Conservation (phyloP, 2,797 vertebrate genomes). For the Peromyscus attwateri region DNA sequence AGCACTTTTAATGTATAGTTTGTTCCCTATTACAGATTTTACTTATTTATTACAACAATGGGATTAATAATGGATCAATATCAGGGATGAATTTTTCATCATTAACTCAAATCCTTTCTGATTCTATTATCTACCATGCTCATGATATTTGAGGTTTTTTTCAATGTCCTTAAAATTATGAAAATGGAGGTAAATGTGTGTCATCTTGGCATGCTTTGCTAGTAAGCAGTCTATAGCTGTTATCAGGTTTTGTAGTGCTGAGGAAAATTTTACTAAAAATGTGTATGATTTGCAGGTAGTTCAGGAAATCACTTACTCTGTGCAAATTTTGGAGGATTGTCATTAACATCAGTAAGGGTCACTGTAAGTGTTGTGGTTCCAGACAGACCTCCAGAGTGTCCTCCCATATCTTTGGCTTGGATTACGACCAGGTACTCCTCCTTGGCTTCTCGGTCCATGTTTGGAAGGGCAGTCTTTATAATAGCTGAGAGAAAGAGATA, state of each 20-base stretch:
- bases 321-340: conserved; percentile 98
- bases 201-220: background rate
- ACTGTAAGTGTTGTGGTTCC: conserved; percentile 98
- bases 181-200: background rate
- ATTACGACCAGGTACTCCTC: conserved; percentile 99
- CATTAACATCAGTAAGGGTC: conserved; percentile 96
- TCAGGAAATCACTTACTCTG: conserved; percentile 92
- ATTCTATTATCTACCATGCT: background rate
- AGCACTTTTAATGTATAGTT: background rate
- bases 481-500: conserved; percentile 91
- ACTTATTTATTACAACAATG: background rate
- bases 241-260: background rate
- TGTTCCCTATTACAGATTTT: background rate
- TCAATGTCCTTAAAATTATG: background rate
- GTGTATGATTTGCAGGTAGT: background rate
- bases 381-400: conserved; percentile 98
- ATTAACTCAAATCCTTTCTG: background rate
- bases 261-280: background rate
- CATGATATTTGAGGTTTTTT: background rate
- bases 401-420: conserved; percentile 99
- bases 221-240: background rate
- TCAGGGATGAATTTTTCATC: background rate
- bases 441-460: conserved; percentile 99
- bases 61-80: background rate
- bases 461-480: conserved; percentile 98